phyloP scores from a whole-genome alignment of 2,888 invertebrate genomes.

The Crioceris asparagi region DNA sequence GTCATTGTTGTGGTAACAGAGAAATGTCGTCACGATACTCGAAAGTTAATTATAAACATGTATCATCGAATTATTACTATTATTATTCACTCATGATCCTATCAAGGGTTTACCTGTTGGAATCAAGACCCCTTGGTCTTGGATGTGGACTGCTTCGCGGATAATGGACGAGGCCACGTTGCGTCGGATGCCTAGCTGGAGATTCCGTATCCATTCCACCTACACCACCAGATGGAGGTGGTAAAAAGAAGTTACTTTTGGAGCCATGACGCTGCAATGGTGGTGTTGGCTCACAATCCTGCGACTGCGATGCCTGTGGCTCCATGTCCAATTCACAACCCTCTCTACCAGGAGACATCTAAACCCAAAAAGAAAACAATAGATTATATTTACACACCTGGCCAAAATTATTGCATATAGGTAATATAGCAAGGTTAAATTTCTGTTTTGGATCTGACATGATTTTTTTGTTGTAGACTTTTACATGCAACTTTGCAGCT shows the following conservation, averaged over 20 bases:
- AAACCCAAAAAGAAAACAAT: conserved; percentile 11
- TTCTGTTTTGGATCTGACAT: too few species aligned
- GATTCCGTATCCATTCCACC: conserved; percentile 39
- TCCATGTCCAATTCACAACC: conserved; percentile 77
- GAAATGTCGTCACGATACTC: too few species aligned
- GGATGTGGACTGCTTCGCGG: conserved; percentile 73
- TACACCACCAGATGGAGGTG: conserved; percentile 38
- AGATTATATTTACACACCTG: neutral
- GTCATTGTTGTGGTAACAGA: too few species aligned
- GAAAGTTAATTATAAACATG: too few species aligned
- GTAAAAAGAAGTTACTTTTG: conserved; percentile 78
- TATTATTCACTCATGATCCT: too few species aligned
- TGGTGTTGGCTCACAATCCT: conserved; percentile 89
- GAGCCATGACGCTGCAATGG: conserved; percentile 76
- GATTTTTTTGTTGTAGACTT: too few species aligned
- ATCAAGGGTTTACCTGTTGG: conserved; percentile 42
- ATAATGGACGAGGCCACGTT: conserved; percentile 38
- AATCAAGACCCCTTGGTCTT: conserved; percentile 55
- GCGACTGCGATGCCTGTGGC: conserved; percentile 81
- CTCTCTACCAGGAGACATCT: conserved; percentile 78
- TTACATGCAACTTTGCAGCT: too few species aligned
- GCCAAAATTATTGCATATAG: too few species aligned
- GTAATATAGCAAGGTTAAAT: too few species aligned
- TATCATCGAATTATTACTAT: too few species aligned
- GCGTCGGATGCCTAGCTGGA: conserved; percentile 29